phyloP scores from a whole-genome alignment of 2,797 vertebrate genomes.

The Enteromius treurensis region DNA sequence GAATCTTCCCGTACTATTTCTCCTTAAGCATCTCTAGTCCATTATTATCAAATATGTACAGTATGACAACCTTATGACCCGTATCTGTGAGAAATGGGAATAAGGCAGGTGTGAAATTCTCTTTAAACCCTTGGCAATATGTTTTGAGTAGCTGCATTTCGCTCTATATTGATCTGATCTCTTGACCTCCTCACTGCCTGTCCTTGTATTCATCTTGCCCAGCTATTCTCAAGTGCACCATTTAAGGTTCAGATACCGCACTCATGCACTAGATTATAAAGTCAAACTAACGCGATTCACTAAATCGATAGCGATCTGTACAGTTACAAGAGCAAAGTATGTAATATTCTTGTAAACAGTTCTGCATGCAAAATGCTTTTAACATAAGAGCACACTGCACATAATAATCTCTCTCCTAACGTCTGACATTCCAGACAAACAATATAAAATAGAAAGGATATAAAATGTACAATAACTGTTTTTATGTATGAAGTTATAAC shows the following conservation, averaged over 20 bases:
- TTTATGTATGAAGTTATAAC: neutral
- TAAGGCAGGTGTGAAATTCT: constrained; percentile 33
- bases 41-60: constrained; percentile 24
- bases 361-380: neutral
- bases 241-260: constrained; percentile 13
- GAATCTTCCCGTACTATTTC: neutral
- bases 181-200: neutral
- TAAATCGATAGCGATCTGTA: neutral
- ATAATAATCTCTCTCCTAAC: neutral
- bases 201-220: constrained; percentile 1
- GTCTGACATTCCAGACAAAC: neutral
- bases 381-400: neutral
- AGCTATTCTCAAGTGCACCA: constrained; percentile 30
- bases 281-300: neutral
- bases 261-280: neutral
- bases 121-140: constrained; percentile 11
- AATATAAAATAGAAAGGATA: neutral
- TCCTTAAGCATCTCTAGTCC: neutral
- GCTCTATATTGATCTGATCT: constrained; percentile 43
- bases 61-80: constrained; percentile 22
- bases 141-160: constrained; percentile 24
- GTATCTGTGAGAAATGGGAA: constrained; percentile 21
- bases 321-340: neutral
- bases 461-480: neutral
- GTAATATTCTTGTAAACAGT: neutral